A percentile compares a stretch with the other conserved stretches of the same genome.
Conservation (phyloP, 2,113 vertebrate species). For the Colistium nudipinnis region DNA sequence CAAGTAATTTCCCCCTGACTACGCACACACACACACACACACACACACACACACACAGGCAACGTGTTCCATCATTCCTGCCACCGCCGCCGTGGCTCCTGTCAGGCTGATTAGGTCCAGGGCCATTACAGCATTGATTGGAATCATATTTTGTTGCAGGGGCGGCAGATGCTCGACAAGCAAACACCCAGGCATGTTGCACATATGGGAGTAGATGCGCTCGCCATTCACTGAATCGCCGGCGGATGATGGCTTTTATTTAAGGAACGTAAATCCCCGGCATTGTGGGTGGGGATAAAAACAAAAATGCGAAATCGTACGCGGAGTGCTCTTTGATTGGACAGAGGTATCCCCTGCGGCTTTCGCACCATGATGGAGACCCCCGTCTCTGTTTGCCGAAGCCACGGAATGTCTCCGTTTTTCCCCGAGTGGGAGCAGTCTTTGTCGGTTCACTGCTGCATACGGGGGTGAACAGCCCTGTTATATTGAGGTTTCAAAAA, state of each 20-base stretch:
- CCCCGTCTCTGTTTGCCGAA: neutral
- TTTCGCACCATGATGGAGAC: constrained; percentile 31
- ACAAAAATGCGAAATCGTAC: constrained; percentile 46
- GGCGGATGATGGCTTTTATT: constrained; percentile 64
- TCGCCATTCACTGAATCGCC: constrained; percentile 57
- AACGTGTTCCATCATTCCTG: constrained; percentile 45
- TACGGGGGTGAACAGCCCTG: no score
- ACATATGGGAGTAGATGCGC: constrained; percentile 59
- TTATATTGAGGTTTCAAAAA: no score
- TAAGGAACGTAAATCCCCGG: constrained; percentile 49
- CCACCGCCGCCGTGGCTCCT: constrained; percentile 31
- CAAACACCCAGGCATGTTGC: constrained; percentile 66
- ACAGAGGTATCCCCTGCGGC: constrained; percentile 24
- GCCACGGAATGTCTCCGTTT: constrained; percentile 21
- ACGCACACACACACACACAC: constrained; percentile 17
- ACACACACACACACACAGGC: constrained; percentile 19
- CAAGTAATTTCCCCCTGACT: constrained; percentile 33
- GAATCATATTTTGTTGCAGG: constrained; percentile 72
- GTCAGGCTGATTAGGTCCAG: constrained; percentile 57
- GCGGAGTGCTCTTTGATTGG: constrained; percentile 45
- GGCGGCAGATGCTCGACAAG: constrained; percentile 65
- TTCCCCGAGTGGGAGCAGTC: no score
- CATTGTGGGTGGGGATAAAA: constrained; percentile 31
- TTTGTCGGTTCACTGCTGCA: no score
- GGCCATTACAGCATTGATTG: constrained; percentile 69